Percentiles rank a stretch among this genome's conserved stretches.
Conservation (phyloP, 2,113 vertebrate genomes). For the Microcebus griseorufus region DNA sequence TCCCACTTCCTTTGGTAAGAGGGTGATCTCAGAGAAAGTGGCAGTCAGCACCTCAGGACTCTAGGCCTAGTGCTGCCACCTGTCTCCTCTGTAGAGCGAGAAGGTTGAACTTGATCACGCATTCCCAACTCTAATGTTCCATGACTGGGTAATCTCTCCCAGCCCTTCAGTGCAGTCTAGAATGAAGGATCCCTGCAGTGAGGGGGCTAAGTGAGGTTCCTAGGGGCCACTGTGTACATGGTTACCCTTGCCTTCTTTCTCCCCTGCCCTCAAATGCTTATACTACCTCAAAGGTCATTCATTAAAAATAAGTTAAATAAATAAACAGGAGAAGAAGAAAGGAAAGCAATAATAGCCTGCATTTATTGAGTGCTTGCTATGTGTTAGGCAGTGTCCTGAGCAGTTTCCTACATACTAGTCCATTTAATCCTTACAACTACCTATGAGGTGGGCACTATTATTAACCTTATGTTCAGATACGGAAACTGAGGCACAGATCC, state of each 20-base stretch:
- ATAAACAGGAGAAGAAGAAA: background rate
- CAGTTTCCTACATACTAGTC: background rate
- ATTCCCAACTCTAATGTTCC: background rate
- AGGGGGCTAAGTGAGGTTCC: background rate
- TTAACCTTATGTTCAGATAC: background rate
- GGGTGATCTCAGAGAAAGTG: background rate
- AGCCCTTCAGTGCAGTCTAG: background rate
- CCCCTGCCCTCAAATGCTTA: background rate
- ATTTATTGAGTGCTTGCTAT: background rate
- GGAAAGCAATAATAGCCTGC: background rate
- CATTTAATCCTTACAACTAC: background rate
- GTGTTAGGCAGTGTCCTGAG: background rate
- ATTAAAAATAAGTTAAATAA: background rate
- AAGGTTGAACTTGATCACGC: background rate
- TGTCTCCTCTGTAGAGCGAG: background rate
- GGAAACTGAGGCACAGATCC: background rate
- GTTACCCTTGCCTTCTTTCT: background rate
- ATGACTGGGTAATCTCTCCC: slow-evolving; percentile 19
- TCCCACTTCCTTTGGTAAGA: background rate
- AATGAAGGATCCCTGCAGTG: background rate
- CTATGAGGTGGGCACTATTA: background rate
- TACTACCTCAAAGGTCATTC: background rate
- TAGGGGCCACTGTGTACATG: background rate
- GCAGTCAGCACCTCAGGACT: background rate
- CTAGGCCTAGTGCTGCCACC: background rate